Conservation (phyloP, 2,113 vertebrate genomes). For the Erinaceus europaeus region DNA sequence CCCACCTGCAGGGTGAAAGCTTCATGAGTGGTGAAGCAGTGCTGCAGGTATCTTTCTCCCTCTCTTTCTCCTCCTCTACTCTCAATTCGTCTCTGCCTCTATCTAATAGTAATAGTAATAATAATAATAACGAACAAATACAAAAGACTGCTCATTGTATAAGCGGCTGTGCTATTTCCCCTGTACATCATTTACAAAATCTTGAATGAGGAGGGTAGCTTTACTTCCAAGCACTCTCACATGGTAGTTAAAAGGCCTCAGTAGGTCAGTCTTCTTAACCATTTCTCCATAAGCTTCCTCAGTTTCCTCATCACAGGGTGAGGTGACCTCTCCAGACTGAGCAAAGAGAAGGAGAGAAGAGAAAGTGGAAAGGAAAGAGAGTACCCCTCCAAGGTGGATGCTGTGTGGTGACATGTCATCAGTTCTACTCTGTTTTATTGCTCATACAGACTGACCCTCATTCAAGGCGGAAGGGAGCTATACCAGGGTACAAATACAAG, state of each 20-base stretch:
- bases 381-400: neutral
- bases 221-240: neutral
- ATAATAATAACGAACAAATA: too few species aligned
- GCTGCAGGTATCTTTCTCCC: too few species aligned
- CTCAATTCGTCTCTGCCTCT: too few species aligned
- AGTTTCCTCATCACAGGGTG: neutral
- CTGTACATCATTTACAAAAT: too few species aligned
- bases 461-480: neutral
- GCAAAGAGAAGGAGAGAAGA: neutral
- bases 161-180: too few species aligned
- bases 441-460: neutral
- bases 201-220: too few species aligned
- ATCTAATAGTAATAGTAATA: too few species aligned
- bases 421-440: neutral
- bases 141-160: too few species aligned
- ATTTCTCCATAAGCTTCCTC: neutral
- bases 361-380: neutral
- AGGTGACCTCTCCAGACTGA: neutral
- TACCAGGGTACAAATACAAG: neutral
- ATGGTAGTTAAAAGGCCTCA: too few species aligned
- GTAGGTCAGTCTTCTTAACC: neutral
- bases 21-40: too few species aligned
- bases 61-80: too few species aligned
- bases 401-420: neutral
- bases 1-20: too few species aligned